phyloP scores from a whole-genome alignment of 2,888 invertebrate genomes.

The Meiosimyza platycephala region DNA sequence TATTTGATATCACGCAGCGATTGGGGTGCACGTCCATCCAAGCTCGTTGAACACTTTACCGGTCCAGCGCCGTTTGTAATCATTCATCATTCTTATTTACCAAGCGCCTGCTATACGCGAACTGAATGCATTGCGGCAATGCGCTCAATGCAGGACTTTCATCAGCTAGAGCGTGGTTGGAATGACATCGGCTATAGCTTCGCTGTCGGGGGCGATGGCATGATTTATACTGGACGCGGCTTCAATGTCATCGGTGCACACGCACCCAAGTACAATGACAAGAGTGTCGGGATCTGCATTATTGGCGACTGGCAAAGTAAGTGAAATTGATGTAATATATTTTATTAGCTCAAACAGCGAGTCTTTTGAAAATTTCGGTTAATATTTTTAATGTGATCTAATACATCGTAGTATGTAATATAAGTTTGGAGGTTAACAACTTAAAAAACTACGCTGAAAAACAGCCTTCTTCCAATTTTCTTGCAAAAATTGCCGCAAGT shows the following conservation, averaged over 20 bases:
- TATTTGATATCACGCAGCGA: slow-evolving; percentile 67
- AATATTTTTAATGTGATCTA: no score
- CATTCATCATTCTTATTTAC: slow-evolving; percentile 78
- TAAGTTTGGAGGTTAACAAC: no score
- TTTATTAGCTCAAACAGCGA: background rate
- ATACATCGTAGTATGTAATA: no score
- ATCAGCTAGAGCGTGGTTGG: slow-evolving; percentile 73
- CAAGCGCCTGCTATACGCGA: slow-evolving; percentile 71
- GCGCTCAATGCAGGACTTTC: slow-evolving; percentile 76
- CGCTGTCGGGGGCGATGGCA: slow-evolving; percentile 78
- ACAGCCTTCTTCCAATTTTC: no score
- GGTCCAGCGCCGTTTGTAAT: slow-evolving; percentile 76
- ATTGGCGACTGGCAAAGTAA: slow-evolving; percentile 80
- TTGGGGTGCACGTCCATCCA: slow-evolving; percentile 73
- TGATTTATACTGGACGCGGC: slow-evolving; percentile 78
- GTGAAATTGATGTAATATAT: slow-evolving; percentile 50
- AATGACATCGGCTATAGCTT: slow-evolving; percentile 80
- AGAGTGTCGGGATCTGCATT: slow-evolving; percentile 77
- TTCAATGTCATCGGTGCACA: slow-evolving; percentile 79
- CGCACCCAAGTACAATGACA: slow-evolving; percentile 75
- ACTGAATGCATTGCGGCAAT: slow-evolving; percentile 71
- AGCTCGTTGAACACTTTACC: slow-evolving; percentile 66
- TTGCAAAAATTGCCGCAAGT: no score
- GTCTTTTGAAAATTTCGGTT: background rate
- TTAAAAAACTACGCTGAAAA: no score